Conservation (phyloP, 2,888 invertebrate genomes). For the Helleia helle region DNA sequence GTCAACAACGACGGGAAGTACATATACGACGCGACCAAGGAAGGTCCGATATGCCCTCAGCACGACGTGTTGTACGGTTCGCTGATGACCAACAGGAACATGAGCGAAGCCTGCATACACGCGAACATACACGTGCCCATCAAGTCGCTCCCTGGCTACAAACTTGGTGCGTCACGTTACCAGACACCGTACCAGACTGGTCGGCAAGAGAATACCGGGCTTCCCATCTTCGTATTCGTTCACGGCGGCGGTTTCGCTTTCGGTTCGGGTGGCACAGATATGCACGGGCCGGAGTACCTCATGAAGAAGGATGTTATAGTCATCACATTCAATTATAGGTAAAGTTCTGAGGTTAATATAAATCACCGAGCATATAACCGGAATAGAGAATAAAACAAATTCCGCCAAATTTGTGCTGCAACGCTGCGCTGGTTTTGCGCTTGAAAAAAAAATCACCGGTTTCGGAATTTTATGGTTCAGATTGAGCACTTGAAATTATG, state of each 20-base stretch:
- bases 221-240: constrained; percentile 54
- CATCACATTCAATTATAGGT: constrained; percentile 65
- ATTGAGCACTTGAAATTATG: too few relatives aligned
- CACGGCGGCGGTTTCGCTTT: constrained; percentile 61
- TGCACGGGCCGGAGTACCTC: constrained; percentile 55
- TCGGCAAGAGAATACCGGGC: constrained; percentile 20
- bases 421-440: too few relatives aligned
- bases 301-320: constrained; percentile 48
- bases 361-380: too few relatives aligned
- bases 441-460: too few relatives aligned
- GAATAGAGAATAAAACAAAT: too few relatives aligned
- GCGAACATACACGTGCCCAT: constrained; percentile 55
- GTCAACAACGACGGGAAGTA: too few relatives aligned
- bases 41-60: constrained; percentile 77
- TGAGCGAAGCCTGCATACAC: constrained; percentile 51
- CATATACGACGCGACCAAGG: constrained; percentile 69
- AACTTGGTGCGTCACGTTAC: constrained; percentile 16
- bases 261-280: constrained; percentile 52
- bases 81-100: constrained; percentile 31
- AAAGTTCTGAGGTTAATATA: constrained; percentile 14
- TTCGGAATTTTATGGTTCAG: too few relatives aligned
- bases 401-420: too few relatives aligned
- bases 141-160: constrained; percentile 26
- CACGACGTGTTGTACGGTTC: constrained; percentile 51
- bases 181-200: constrained; percentile 24